Conservation (phyloP, 1,140 invertebrate genomes). For the Drosophila eugracilis region DNA sequence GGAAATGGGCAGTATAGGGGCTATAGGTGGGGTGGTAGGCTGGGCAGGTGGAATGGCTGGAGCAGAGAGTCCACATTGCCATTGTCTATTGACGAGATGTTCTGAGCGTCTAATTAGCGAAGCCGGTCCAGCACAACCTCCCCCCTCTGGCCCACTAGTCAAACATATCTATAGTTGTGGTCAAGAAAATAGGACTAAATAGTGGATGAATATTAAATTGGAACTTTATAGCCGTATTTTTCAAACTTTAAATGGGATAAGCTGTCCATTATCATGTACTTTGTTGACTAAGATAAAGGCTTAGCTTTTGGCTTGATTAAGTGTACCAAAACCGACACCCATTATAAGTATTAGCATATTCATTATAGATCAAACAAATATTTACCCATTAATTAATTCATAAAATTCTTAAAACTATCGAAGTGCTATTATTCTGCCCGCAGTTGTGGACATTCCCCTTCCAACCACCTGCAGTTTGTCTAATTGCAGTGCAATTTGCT, state of each 20-base stretch:
- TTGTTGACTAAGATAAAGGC: no score
- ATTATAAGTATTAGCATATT: no score
- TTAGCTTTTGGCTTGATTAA: no score
- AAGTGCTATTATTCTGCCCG: neutral
- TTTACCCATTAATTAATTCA: no score
- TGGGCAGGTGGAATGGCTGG: no score
- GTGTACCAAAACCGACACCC: no score
- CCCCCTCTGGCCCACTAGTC: neutral
- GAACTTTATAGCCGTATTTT: no score
- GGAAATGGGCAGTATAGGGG: neutral
- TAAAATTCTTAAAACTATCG: neutral
- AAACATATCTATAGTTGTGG: neutral
- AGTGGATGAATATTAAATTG: no score
- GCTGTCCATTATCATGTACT: no score
- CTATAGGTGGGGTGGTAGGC: no score
- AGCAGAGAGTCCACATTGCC: neutral
- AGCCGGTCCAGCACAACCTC: constrained; percentile 11
- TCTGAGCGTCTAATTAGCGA: constrained; percentile 29
- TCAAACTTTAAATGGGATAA: no score
- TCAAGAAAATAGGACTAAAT: neutral
- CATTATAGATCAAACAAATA: no score
- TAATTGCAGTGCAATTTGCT: constrained; percentile 24
- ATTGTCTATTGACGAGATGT: constrained; percentile 6
- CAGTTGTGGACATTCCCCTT: neutral
- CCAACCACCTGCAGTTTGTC: constrained; percentile 4